Evolutionary conservation across 2,797 vertebrate genomes (phyloP).

Genomic region (Amazona ochrocephala): DNA sequence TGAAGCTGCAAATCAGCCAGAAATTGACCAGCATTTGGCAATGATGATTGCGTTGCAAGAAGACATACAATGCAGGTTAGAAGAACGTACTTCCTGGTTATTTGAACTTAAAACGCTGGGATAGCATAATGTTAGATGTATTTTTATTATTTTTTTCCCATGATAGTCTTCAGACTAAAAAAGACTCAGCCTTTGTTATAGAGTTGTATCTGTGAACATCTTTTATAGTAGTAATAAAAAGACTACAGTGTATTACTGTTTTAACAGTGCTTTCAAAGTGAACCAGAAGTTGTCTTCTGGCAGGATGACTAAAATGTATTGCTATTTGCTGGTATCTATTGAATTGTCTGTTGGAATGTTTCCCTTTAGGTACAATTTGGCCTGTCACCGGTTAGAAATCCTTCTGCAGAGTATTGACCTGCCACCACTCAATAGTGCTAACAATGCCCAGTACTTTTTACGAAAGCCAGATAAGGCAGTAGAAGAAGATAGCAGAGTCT

Average conservation of each 20-base stretch:
- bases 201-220: background rate
- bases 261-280: background rate
- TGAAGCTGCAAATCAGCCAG: constrained; percentile 90
- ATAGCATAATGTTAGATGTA: background rate
- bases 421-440: constrained; percentile 96
- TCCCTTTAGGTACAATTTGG: constrained; percentile 90
- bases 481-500: constrained; percentile 96
- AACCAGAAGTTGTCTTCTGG: background rate
- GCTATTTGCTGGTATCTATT: background rate
- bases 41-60: constrained; percentile 99
- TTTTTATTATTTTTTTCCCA: background rate
- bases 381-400: constrained; percentile 96
- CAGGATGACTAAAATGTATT: background rate
- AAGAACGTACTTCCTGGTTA: background rate
- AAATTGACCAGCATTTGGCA: constrained; percentile 94
- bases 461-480: constrained; percentile 98
- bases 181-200: background rate
- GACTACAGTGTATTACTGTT: background rate
- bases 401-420: constrained; percentile 97
- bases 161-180: background rate
- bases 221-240: background rate
- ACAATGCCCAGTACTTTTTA: constrained; percentile 98
- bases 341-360: background rate
- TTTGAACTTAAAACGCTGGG: background rate
- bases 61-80: constrained; percentile 98